Evolutionary conservation across 1,140 invertebrate genomes (phyloP).

Genomic region (Cherax destructor): DNA sequence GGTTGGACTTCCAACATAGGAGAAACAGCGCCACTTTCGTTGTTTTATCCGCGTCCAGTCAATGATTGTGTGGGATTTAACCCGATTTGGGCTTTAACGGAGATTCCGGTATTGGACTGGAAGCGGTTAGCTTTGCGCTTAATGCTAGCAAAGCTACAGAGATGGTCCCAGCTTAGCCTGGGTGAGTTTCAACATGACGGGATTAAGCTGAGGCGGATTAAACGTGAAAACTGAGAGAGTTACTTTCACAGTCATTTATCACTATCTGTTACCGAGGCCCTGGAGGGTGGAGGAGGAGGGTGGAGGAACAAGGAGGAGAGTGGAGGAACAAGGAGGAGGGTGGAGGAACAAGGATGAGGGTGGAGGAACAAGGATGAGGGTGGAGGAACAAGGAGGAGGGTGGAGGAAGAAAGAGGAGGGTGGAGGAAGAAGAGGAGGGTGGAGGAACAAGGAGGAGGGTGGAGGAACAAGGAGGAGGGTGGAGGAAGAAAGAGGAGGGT

Average conservation of each 20-base stretch:
- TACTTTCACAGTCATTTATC: background rate
- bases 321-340: background rate
- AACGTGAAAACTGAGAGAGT: background rate
- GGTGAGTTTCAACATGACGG: constrained; percentile 18
- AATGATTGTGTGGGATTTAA: constrained; percentile 27
- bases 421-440: no score
- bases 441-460: no score
- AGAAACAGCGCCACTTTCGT: background rate
- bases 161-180: constrained; percentile 17
- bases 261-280: background rate
- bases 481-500: background rate
- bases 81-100: constrained; percentile 1
- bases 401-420: background rate
- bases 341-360: no score
- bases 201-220: constrained; percentile 17
- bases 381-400: background rate
- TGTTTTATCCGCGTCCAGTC: background rate
- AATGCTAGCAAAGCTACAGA: background rate
- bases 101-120: constrained; percentile 31
- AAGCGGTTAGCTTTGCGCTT: constrained; percentile 27
- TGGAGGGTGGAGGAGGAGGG: background rate
- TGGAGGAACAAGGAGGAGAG: background rate
- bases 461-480: background rate
- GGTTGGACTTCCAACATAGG: no score
- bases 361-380: background rate